Evolutionary conservation across 1,140 invertebrate species (phyloP), one percentile per base, ranked within the genome.

Genomic region (Drosophila bifasciata): DNA sequence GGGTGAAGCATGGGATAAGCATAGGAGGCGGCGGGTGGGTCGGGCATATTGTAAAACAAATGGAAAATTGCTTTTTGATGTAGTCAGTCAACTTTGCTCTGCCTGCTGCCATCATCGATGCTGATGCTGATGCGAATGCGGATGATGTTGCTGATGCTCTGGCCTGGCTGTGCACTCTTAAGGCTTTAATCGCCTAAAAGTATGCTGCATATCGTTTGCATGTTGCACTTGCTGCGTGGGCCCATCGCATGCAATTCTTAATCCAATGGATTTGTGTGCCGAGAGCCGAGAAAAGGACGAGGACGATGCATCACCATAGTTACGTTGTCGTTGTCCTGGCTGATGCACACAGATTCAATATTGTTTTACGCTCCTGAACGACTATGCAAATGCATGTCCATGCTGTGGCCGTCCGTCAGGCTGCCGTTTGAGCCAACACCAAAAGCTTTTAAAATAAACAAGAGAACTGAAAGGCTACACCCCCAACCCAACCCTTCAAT

Each of bases 31-130:
- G n/a, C n/a, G n/a, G n/a, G n/a, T n/a, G 66, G 48, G 32, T 61
- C 39, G 49, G 43, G 51, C 71, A 79, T 77, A 85, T 74, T 81
- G 83, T 73, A 83, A 78, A 74, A 83, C 83, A 89, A 83, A 83
- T 88, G 83, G 83, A 76, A 88, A 88, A 88, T 88, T 88, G 83
- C 83, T 88, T 88, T 88, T 88, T 88, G 84, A 88, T 88, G 83
- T 88, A 83, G 66, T 83, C 78, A 72, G 68, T 73, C 76, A 72
- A 74, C 50, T 74, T 88, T 72, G 68, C 79, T 66, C 46, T 60
- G 57, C 59, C 63, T 75, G 60, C 71, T 58, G 40, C 55, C 76
- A 67, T 77, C 78, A 77, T 81, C 57, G 79, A 73, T 70, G 48
- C 51, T 58, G 67, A 45, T 71, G 45, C 45, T 52, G 66, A 43